Percentiles rank a stretch among this genome's conserved stretches.
phyloP scores from a whole-genome alignment of 2,113 vertebrate genomes.

The Lagopus leucura region DNA sequence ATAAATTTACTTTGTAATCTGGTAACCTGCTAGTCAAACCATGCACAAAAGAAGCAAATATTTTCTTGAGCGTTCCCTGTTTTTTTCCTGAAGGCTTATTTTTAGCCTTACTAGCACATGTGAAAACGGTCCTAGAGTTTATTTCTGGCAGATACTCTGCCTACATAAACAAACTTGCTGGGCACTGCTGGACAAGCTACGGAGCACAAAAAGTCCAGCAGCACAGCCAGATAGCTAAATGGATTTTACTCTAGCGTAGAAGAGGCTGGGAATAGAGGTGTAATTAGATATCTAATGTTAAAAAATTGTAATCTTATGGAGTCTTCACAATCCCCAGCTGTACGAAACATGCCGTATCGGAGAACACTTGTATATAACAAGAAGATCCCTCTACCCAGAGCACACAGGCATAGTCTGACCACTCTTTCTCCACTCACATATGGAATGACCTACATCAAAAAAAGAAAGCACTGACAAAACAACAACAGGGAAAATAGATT shows the following conservation, averaged over 20 bases:
- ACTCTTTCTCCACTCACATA: neutral
- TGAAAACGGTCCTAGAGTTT: neutral
- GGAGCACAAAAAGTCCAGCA: neutral
- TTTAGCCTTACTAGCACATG: neutral
- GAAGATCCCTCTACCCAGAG: accelerated
- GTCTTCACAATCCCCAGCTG: neutral
- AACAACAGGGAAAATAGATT: neutral
- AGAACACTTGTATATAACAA: neutral
- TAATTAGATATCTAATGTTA: neutral
- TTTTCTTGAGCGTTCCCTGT: neutral
- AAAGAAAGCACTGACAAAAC: neutral
- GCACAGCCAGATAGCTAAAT: neutral
- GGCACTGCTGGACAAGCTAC: neutral
- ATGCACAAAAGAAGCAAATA: neutral
- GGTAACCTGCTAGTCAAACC: neutral
- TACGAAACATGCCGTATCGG: neutral
- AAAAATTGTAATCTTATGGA: neutral
- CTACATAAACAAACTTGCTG: neutral
- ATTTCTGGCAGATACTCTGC: neutral
- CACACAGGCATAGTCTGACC: neutral
- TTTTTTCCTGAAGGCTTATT: neutral
- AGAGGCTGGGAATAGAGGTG: neutral
- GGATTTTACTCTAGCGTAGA: neutral
- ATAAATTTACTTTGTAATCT: neutral
- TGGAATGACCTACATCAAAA: neutral